A percentile compares a stretch with the other conserved stretches of the same genome.
Conservation (phyloP, 2,113 vertebrate species). For the Genyomyrus donnyi region DNA sequence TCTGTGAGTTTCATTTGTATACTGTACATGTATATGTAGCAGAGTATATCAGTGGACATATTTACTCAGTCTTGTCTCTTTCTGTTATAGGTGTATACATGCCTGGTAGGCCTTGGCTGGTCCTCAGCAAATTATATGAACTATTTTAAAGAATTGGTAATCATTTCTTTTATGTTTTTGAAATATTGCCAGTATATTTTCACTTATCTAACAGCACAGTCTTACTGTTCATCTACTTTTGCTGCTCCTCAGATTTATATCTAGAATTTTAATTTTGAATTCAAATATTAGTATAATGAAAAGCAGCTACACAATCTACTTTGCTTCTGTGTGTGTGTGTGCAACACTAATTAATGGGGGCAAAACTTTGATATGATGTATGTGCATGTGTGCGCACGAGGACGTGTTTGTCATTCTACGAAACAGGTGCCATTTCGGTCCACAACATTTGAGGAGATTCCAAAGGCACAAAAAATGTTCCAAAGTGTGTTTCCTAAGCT, state of each 20-base stretch:
- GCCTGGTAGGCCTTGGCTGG: not conserved
- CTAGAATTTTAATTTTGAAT: not conserved
- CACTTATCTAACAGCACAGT: not conserved
- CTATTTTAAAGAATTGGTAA: not conserved
- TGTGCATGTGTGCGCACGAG: not conserved
- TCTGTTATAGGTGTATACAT: not conserved
- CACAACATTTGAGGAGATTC: not conserved
- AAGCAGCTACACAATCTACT: not conserved
- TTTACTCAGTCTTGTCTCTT: not conserved
- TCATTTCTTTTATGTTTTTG: not conserved
- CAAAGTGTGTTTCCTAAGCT: not conserved
- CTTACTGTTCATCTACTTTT: not conserved
- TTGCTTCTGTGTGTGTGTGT: not conserved
- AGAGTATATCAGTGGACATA: not conserved
- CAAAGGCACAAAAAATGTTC: not conserved
- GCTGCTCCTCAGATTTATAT: not conserved
- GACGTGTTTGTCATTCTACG: not conserved
- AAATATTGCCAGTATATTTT: not conserved
- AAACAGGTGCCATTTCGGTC: not conserved
- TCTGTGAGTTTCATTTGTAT: no score
- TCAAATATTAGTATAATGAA: not conserved
- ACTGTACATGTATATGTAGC: no score
- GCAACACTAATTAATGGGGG: not conserved
- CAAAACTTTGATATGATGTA: not conserved
- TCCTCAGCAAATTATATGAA: not conserved